phyloP scores from a whole-genome alignment of 2,113 vertebrate species.

The Semicossyphus pulcher region DNA sequence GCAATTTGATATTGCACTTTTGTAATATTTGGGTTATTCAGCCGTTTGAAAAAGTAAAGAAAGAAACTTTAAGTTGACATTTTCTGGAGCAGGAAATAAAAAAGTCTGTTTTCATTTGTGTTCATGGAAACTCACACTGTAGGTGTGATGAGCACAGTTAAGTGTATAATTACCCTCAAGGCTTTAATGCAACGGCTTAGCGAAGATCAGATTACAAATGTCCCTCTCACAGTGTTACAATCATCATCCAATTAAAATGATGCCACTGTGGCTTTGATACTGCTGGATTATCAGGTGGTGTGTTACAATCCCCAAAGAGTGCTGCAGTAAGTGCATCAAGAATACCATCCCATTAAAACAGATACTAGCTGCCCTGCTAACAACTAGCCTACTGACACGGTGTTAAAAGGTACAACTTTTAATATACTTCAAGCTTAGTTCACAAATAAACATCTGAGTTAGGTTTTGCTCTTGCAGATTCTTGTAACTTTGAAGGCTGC shows the following conservation, averaged over 20 bases:
- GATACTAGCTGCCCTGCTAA: background rate
- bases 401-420: background rate
- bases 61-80: no score
- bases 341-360: background rate
- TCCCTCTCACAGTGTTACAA: conserved; percentile 22
- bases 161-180: background rate
- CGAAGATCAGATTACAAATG: conserved; percentile 36
- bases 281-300: conserved; percentile 26
- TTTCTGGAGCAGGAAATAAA: no score
- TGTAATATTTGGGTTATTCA: no score
- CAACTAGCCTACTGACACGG: background rate
- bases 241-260: conserved; percentile 47
- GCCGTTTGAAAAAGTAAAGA: no score
- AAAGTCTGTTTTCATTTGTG: no score
- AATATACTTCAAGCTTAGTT: background rate
- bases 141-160: background rate
- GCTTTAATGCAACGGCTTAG: conserved; percentile 39
- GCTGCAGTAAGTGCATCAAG: background rate
- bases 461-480: background rate
- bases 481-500: background rate
- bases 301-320: conserved; percentile 16
- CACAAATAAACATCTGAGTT: background rate
- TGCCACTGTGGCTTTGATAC: conserved; percentile 1
- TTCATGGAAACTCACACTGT: no score
- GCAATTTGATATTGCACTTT: no score